Evolutionary conservation across 2,888 invertebrate species (phyloP), one percentile per base, ranked within the genome.

Genomic region (Acanthacorydalis orientalis): DNA sequence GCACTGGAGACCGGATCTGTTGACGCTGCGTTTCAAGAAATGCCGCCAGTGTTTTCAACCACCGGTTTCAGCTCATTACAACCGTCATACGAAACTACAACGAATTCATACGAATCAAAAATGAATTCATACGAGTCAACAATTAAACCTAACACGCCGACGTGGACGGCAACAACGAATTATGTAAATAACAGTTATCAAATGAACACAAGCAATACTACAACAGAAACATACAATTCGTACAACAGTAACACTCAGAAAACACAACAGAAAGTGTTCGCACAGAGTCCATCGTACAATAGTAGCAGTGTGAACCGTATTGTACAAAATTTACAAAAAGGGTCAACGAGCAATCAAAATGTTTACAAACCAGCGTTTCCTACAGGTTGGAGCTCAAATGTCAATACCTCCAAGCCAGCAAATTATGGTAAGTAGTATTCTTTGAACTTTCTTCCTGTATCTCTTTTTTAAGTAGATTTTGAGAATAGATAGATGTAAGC

Each of bases 1-100:
- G 80, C 81, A n/a, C 60, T 80, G 33, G 74, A 78, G 59, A 75
- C 78, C 15, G 80, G 81, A n/a, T 74, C 75, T 10, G 79, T 80
- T 2, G 80, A 80, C 48, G 66, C 72, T 4, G 82, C 82, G n/a
- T 82, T 82, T 59, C 67, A 76, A 52, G 73, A 74, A 47, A 51
- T 57, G 16, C 50, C 52, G 53, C 33, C 37, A 7, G 16, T 11
- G 12, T 44, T 40, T 46, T 39, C 65, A 65, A 14, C 61, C 60
- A 39, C 64, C 65, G 12, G 60, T 59, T 2, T 64, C 64, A 2
- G 57, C 62, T 53, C 23, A 23, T 4, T 23, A 6, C 2, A 23
- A 23, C 23, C 23, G 6, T 64, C 65, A 1, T 66, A 66, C 57
- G 66, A 66, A 49, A 53, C 60, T 35, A 64, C 65, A 1, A 50